These are phyloP conservation scores for Dysmachus trigonus DNA, from an alignment of 2,888 invertebrate species.

Conservation along the genomic window DNA sequence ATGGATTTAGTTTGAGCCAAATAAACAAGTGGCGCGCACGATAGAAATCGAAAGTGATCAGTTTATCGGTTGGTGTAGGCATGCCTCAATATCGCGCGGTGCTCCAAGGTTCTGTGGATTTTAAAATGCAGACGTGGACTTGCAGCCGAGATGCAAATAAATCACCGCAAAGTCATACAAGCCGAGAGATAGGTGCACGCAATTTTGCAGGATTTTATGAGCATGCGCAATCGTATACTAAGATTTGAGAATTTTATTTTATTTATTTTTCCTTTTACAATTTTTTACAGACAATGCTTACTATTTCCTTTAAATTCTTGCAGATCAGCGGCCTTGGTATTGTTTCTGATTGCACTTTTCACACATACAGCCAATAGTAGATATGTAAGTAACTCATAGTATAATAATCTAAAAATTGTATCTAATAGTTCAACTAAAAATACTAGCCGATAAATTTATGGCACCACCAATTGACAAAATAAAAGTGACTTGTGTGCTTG, in stretches of 20 bases:
- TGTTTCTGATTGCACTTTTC: constrained; percentile 68
- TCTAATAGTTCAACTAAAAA: not conserved
- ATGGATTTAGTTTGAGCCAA: not conserved
- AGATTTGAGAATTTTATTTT: not conserved
- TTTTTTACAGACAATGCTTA: not conserved
- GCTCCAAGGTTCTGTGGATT: not conserved
- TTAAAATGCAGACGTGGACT: not conserved
- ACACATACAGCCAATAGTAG: constrained; percentile 67
- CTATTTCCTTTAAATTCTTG: constrained; percentile 56
- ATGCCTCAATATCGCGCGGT: not conserved
- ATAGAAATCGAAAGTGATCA: constrained; percentile 28
- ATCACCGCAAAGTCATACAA: not conserved
- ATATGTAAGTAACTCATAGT: constrained; percentile 70
- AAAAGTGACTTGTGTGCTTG: too few species aligned
- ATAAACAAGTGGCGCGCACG: not conserved
- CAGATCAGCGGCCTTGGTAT: constrained; percentile 72
- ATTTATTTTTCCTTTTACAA: not conserved
- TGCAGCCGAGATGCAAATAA: not conserved
- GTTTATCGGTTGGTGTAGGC: not conserved
- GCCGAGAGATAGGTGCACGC: not conserved
- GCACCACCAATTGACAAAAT: too few species aligned
- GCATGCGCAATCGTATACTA: not conserved
- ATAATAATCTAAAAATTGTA: too few species aligned
- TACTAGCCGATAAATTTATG: not conserved
- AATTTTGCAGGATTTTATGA: not conserved